These are phyloP conservation scores for Zoanthus sansibaricus DNA, from an alignment of 92 coral and sea anemone genomes.

Conservation along the genomic window DNA sequence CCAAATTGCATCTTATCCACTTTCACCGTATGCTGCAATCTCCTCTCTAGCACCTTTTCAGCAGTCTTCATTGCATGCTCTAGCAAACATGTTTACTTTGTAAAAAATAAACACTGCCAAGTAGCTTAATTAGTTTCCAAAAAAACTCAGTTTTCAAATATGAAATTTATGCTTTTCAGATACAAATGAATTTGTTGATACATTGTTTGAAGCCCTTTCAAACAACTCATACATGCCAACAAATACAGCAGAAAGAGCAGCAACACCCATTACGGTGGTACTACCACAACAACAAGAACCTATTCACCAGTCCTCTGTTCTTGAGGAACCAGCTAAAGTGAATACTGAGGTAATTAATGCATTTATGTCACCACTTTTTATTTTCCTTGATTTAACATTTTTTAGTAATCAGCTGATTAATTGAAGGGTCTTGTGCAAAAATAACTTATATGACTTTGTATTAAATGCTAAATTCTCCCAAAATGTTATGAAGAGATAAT, in stretches of 20 bases:
- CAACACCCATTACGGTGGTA: constrained; percentile 62
- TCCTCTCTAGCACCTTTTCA: too few relatives aligned
- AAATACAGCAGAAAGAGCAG: constrained; percentile 17
- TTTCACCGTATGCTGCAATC: too few relatives aligned
- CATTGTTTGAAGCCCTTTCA: constrained; percentile 87
- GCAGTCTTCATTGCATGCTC: too few relatives aligned
- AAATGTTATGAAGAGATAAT: too few relatives aligned
- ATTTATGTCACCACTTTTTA: neutral
- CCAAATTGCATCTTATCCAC: too few relatives aligned
- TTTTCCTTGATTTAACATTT: neutral
- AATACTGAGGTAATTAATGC: constrained; percentile 26
- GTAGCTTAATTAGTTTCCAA: too few relatives aligned
- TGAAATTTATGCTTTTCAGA: constrained; percentile 52
- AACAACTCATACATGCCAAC: constrained; percentile 82
- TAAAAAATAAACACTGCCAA: too few relatives aligned
- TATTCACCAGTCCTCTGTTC: neutral
- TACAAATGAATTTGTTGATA: constrained; percentile 87
- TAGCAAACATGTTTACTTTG: too few relatives aligned
- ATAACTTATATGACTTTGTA: too few relatives aligned
- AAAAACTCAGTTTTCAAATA: too few relatives aligned
- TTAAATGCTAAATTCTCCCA: too few relatives aligned
- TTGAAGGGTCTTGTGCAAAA: too few relatives aligned
- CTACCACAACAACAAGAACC: constrained; percentile 21
- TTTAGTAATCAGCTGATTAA: neutral
- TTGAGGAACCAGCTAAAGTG: constrained; percentile 32